These are phyloP conservation scores for Oncopodura yosiiana DNA, from an alignment of 1,140 invertebrate genomes.

Conservation along the genomic window DNA sequence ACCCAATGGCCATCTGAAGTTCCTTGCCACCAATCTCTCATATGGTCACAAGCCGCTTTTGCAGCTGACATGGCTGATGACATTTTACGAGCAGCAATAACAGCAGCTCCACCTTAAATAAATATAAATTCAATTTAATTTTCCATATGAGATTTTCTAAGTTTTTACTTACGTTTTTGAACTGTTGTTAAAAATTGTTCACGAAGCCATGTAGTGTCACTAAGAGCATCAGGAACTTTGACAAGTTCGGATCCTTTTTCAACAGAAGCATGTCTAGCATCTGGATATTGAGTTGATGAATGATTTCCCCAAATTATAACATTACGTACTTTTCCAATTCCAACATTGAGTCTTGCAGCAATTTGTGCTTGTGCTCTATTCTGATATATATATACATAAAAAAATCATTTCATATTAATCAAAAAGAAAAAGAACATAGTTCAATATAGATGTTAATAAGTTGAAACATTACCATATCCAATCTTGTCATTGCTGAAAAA, in stretches of 20 bases:
- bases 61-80: conserved; percentile 99
- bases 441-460: neutral
- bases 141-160: neutral
- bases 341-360: conserved; percentile 53
- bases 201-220: conserved; percentile 72
- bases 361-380: conserved; percentile 37
- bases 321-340: conserved; percentile 68
- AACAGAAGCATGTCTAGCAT: conserved; percentile 77
- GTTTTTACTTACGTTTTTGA: too few species aligned
- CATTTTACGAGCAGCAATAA: conserved; percentile 94
- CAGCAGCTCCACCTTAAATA: conserved; percentile 77
- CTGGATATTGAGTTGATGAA: conserved; percentile 96
- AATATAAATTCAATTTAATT: neutral
- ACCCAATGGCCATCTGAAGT: conserved; percentile 69
- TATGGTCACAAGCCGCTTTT: conserved; percentile 96
- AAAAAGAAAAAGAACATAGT: neutral
- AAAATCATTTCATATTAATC: neutral
- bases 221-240: conserved; percentile 60
- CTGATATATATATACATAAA: neutral
- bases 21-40: conserved; percentile 89
- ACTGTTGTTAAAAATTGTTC: conserved; percentile 62
- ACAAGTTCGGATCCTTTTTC: conserved; percentile 45
- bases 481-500: conserved; percentile 94
- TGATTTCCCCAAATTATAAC: conserved; percentile 99
- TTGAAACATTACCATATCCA: conserved; percentile 61